A percentile compares a stretch with the other conserved stretches of the same genome.
These are phyloP conservation scores for Alethe diademata DNA, from an alignment of 2,113 vertebrate species.

Conservation along the genomic window DNA sequence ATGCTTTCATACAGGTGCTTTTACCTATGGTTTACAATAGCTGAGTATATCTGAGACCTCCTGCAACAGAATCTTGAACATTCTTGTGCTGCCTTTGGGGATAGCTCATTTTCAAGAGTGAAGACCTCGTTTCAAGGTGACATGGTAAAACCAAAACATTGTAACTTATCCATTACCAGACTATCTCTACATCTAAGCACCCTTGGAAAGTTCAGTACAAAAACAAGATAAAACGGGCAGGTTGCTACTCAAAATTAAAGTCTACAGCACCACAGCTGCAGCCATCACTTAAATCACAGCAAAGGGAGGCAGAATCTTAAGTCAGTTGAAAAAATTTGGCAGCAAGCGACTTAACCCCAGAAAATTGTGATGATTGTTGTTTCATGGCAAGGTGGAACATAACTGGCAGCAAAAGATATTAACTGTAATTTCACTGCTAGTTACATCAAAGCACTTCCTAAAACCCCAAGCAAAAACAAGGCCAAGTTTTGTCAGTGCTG, in stretches of 20 bases:
- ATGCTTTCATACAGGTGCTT: background rate
- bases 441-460: constrained; percentile 13
- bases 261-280: background rate
- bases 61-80: accelerated
- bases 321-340: background rate
- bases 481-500: background rate
- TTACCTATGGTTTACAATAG: background rate
- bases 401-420: background rate
- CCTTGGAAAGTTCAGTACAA: background rate
- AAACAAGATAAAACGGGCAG: background rate
- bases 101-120: background rate
- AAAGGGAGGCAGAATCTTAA: background rate
- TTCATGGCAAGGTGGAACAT: constrained; percentile 12
- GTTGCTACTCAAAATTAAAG: background rate
- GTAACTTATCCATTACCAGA: background rate
- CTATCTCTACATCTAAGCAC: background rate
- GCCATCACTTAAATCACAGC: background rate
- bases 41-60: background rate
- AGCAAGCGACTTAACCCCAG: background rate
- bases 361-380: background rate
- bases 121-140: background rate
- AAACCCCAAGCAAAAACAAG: constrained; percentile 19
- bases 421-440: background rate
- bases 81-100: background rate
- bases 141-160: background rate